A percentile compares a stretch with the other conserved stretches of the same genome.
These are phyloP conservation scores for Drosophila lacteicornis DNA, from an alignment of 1,140 invertebrate species.

Conservation along the genomic window DNA sequence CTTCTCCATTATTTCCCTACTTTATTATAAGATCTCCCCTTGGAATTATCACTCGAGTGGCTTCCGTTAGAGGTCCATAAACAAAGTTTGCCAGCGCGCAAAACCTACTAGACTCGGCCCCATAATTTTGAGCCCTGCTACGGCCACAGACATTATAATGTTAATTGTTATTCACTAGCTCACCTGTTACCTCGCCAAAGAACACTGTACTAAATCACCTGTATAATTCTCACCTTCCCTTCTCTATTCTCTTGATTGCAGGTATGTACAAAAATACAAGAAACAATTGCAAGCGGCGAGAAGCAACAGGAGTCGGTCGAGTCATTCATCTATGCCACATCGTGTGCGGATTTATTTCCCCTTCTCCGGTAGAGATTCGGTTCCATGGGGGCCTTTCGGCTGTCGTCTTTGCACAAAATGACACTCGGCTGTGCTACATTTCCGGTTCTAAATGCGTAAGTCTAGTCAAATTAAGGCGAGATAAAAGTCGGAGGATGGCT, in stretches of 20 bases:
- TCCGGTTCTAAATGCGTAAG: slow-evolving; percentile 83
- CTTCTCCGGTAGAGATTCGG: not conserved
- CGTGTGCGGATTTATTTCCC: slow-evolving; percentile 39
- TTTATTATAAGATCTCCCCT: slow-evolving; percentile 6
- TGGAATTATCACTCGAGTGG: slow-evolving; percentile 7
- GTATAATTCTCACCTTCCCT: slow-evolving; percentile 39
- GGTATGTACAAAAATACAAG: slow-evolving; percentile 29
- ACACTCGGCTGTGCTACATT: slow-evolving; percentile 71
- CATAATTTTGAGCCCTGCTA: slow-evolving; percentile 30
- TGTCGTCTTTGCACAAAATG: slow-evolving; percentile 80
- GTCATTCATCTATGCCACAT: slow-evolving; percentile 54
- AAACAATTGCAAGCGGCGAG: slow-evolving; percentile 17
- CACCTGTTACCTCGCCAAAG: slow-evolving; percentile 34
- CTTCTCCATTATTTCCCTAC: not conserved
- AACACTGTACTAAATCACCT: slow-evolving; percentile 53
- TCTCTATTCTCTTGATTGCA: slow-evolving; percentile 28
- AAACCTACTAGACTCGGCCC: slow-evolving; percentile 1
- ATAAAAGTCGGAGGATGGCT: slow-evolving; percentile 54
- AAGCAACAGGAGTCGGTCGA: slow-evolving; percentile 24
- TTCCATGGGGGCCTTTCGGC: slow-evolving; percentile 40
- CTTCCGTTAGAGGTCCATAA: slow-evolving; percentile 27
- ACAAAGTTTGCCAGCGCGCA: slow-evolving; percentile 20
- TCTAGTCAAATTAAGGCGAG: slow-evolving; percentile 81
- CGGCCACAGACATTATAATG: slow-evolving; percentile 41
- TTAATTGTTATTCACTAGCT: slow-evolving; percentile 51